These are phyloP conservation scores for Andrena trimmerana DNA, from an alignment of 2,888 invertebrate genomes.

Conservation along the genomic window DNA sequence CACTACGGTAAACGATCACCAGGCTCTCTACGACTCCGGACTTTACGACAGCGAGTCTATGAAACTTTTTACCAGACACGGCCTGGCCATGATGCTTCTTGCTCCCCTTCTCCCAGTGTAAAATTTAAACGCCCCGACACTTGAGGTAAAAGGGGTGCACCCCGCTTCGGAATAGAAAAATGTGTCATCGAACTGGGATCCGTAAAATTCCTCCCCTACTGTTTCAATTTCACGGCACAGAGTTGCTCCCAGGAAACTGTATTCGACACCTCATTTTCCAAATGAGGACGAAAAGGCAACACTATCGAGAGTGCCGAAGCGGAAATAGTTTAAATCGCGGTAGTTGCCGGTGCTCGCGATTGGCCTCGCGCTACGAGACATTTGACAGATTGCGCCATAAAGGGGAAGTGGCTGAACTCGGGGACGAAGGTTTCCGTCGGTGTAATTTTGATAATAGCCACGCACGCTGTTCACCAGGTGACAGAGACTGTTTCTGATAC, in stretches of 20 bases:
- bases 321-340: background rate
- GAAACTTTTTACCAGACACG: slow-evolving; percentile 43
- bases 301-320: background rate
- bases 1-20: slow-evolving; percentile 49
- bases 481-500: slow-evolving; percentile 10
- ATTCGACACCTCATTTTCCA: background rate
- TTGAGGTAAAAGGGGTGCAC: slow-evolving; percentile 15
- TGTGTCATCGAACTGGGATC: background rate
- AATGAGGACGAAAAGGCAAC: background rate
- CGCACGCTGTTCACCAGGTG: background rate
- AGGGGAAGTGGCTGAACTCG: slow-evolving; percentile 13
- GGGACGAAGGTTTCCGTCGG: background rate
- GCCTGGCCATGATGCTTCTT: slow-evolving; percentile 20
- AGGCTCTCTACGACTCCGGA: slow-evolving; percentile 33
- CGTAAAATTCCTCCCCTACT: background rate
- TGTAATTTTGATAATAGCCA: slow-evolving; percentile 53
- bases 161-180: no score
- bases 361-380: slow-evolving; percentile 26
- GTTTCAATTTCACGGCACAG: background rate
- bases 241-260: background rate
- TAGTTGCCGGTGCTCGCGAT: slow-evolving; percentile 21
- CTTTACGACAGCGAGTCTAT: slow-evolving; percentile 18
- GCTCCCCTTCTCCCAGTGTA: slow-evolving; percentile 13
- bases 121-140: slow-evolving; percentile 48
- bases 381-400: slow-evolving; percentile 45